Percentiles rank a stretch among this genome's conserved stretches.
These are phyloP conservation scores for Wiebesia pumilae DNA, from an alignment of 1,140 invertebrate species.

Conservation along the genomic window DNA sequence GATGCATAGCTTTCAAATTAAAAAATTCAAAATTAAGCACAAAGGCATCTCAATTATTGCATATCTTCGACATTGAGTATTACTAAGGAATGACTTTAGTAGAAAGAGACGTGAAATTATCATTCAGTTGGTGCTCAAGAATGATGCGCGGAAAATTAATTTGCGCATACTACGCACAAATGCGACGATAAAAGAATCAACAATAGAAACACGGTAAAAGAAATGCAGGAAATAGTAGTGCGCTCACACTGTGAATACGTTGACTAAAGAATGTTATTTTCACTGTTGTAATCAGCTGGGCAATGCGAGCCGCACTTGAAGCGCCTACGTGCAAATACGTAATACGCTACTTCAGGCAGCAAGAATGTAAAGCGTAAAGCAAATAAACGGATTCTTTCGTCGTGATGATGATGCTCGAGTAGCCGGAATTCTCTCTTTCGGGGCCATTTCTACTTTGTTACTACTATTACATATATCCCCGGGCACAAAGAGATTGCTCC, in stretches of 20 bases:
- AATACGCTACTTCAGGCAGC: not conserved
- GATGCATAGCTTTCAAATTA: not conserved
- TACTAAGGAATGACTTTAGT: not conserved
- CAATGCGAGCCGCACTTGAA: not conserved
- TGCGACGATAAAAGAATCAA: not conserved
- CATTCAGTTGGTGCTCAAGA: not conserved
- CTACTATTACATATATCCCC: too few relatives aligned
- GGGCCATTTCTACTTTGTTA: not conserved
- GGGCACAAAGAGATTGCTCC: constrained; percentile 16
- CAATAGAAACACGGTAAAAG: not conserved
- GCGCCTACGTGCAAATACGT: too few relatives aligned
- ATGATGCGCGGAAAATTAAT: constrained; percentile 16
- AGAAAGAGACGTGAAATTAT: not conserved
- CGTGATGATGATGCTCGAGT: constrained; percentile 20
- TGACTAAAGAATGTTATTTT: constrained; percentile 25
- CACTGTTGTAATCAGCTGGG: not conserved
- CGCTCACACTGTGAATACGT: not conserved
- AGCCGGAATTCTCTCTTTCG: not conserved
- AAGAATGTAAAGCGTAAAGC: constrained; percentile 21
- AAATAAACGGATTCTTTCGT: constrained; percentile 43
- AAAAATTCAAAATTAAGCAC: not conserved
- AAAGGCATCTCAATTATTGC: not conserved
- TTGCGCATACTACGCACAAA: not conserved
- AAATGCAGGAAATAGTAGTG: not conserved
- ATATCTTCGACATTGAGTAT: not conserved